Evolutionary conservation across 2,797 vertebrate genomes (phyloP).

Genomic region (Sphaeramia orbicularis): DNA sequence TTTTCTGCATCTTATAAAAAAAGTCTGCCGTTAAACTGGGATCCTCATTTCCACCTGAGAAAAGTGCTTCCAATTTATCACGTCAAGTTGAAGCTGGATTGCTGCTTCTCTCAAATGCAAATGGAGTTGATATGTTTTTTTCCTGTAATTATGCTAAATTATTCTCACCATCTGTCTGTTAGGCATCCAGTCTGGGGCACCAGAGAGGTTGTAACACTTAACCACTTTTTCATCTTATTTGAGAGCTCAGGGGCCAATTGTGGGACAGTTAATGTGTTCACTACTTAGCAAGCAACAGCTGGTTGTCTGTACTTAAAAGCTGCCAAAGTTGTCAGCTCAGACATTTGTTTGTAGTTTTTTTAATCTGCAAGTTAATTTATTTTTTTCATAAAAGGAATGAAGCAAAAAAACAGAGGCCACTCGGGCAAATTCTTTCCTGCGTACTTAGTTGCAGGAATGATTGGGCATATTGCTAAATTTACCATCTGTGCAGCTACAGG

Average conservation of each 20-base stretch:
- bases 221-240: constrained; percentile 35
- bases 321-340: constrained; percentile 16
- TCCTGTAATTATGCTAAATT: constrained; percentile 63
- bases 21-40: constrained; percentile 19
- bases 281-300: constrained; percentile 50
- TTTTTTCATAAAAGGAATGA: constrained; percentile 15
- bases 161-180: constrained; percentile 67
- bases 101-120: constrained; percentile 41
- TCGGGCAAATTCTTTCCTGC: background rate
- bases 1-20: constrained; percentile 15
- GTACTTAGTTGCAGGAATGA: background rate
- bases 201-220: constrained; percentile 50
- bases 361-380: background rate
- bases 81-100: constrained; percentile 38
- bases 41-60: constrained; percentile 49
- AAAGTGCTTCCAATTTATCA: constrained; percentile 34
- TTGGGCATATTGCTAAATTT: constrained; percentile 4
- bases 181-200: constrained; percentile 29
- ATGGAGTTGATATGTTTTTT: constrained; percentile 26
- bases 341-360: constrained; percentile 15
- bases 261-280: constrained; percentile 26
- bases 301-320: constrained; percentile 42
- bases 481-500: background rate
- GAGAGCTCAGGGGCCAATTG: constrained; percentile 32
- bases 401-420: constrained; percentile 10